Base-by-base conservation (phyloP, 2,888 invertebrate genomes). In the Chaetogeoica ovagalla region DNA sequence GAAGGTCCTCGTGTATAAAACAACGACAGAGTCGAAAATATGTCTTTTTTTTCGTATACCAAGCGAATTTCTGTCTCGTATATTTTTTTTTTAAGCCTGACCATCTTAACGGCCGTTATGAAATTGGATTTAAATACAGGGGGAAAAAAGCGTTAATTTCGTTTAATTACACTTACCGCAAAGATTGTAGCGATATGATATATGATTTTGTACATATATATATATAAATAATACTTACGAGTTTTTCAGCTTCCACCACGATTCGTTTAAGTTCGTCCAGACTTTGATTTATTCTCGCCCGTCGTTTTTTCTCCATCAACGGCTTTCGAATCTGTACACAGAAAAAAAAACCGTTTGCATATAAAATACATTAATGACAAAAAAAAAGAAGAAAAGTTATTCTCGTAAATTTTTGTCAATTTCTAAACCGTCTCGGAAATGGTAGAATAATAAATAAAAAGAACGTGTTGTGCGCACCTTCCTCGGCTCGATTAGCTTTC, bases 251-350 rank as follows among this genome's bases (percentile, higher is more conserved):
- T 13, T 82, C 81, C 57, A 82, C 57, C 21, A 82, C 69, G 60
- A 82, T 74, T 48, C 65, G 66, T 63, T 82, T 82, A 6, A 82
- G 69, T 74, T 82, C 82, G 23, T 82, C 82, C 39, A 82, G 39
- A 70, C 82, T 82, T 55, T 75, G 81, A 59, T 82, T 82, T 15
- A 82, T 82, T 65, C 82, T 68, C 13, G 82, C 82, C 21, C 82
- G 82, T 43, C 82, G 66, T 59, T 82, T 82, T 63, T 81, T 82
- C 70, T 82, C 82, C 82, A 82, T 82, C 74, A 82, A 65, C 17
- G 82, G 82, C 23, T 82, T 82, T 65, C 82, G 59, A n/a, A 82
- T 82, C 82, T 82, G 30, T 30, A 59, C 23, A 68, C 30, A 30
- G 4, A 30, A 30, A 30, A 30, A 30, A 30, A 30, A 0, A 60